phyloP scores from a whole-genome alignment of 2,113 vertebrate genomes.

The Sigmodon hispidus region DNA sequence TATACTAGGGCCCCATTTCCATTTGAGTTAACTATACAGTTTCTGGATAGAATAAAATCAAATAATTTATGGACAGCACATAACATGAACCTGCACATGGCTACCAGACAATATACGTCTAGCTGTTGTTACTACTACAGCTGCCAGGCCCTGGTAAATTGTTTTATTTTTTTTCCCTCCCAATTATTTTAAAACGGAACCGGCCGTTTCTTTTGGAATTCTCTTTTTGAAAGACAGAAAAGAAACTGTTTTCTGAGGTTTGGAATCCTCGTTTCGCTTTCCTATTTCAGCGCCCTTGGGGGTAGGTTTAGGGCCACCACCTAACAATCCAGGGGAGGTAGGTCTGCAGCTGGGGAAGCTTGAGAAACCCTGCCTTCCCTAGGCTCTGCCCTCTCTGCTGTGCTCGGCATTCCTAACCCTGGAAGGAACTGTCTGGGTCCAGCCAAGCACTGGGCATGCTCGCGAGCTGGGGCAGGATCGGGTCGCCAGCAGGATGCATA shows the following conservation, averaged over 20 bases:
- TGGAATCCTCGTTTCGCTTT: not conserved
- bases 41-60: slow-evolving; percentile 25
- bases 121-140: slow-evolving; percentile 19
- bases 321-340: not conserved
- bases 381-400: not conserved
- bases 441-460: slow-evolving; percentile 70
- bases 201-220: slow-evolving; percentile 60
- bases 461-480: not conserved
- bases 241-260: slow-evolving; percentile 33
- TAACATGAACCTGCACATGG: not conserved
- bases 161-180: not conserved
- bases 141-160: slow-evolving; percentile 20
- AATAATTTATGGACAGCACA: not conserved
- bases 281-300: not conserved
- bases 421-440: slow-evolving; percentile 33
- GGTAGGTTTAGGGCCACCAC: not conserved
- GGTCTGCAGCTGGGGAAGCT: not conserved
- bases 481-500: slow-evolving; percentile 17
- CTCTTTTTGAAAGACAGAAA: slow-evolving; percentile 46
- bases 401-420: slow-evolving; percentile 16
- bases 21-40: not conserved
- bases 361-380: not conserved
- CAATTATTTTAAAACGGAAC: slow-evolving; percentile 40
- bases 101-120: not conserved
- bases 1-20: slow-evolving; percentile 27